Evolutionary conservation across 2,797 vertebrate species (phyloP).

Genomic region (Babyrousa celebensis): DNA sequence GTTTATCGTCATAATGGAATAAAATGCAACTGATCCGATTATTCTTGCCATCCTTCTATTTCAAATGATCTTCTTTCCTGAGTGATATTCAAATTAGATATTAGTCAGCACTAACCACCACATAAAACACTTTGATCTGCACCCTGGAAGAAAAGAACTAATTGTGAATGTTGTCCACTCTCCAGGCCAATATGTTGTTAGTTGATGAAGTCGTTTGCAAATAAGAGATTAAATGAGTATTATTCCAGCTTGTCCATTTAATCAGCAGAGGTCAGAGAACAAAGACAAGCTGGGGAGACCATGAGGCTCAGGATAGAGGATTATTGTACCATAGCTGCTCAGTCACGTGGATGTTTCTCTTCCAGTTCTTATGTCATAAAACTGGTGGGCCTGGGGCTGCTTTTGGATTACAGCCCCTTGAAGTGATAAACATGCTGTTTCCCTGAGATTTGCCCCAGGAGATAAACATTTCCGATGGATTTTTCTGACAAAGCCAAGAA

Average conservation of each 20-base stretch:
- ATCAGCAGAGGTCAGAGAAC: conserved; percentile 87
- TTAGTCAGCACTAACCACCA: not conserved
- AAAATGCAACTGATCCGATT: not conserved
- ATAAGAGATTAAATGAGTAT: conserved; percentile 56
- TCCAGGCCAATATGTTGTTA: not conserved
- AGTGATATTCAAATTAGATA: not conserved
- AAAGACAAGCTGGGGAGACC: conserved; percentile 85
- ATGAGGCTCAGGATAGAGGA: conserved; percentile 76
- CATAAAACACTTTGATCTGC: not conserved
- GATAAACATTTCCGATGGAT: conserved; percentile 92
- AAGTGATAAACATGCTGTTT: conserved; percentile 92
- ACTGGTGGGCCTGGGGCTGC: conserved; percentile 87
- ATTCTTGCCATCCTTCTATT: not conserved
- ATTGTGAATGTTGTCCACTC: not conserved
- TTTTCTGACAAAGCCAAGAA: conserved; percentile 92
- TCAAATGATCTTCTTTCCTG: not conserved
- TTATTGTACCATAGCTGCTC: conserved; percentile 78
- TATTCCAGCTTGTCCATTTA: conserved; percentile 76
- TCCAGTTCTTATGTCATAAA: conserved; percentile 88
- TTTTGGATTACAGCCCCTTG: conserved; percentile 89
- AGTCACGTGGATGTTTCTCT: conserved; percentile 84
- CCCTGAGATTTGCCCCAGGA: conserved; percentile 92
- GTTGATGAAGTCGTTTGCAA: conserved; percentile 4
- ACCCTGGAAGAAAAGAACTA: not conserved
- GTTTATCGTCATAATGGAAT: not conserved